Conservation (phyloP, 2,113 vertebrate species). For the Lamprologus tigripictilis region DNA sequence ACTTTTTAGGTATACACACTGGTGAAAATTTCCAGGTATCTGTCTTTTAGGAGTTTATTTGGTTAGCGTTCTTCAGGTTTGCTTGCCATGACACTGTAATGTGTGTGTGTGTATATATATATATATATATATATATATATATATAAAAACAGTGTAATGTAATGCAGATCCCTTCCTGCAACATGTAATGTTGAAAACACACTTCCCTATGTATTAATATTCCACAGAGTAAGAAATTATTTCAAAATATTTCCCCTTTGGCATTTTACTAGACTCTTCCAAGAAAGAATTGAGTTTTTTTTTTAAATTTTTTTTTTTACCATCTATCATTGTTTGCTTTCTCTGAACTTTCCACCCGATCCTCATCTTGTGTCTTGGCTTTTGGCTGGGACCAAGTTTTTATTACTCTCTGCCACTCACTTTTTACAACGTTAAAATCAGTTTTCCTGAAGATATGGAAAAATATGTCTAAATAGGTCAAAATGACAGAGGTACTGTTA, state of each 20-base stretch:
- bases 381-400: background rate
- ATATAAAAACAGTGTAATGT: background rate
- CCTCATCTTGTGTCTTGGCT: background rate
- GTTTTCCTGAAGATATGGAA: background rate
- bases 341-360: background rate
- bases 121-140: background rate
- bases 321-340: background rate
- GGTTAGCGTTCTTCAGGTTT: background rate
- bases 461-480: background rate
- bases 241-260: background rate
- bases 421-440: background rate
- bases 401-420: background rate
- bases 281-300: background rate
- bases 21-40: background rate
- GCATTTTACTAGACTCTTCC: background rate
- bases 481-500: background rate
- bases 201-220: background rate
- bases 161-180: background rate
- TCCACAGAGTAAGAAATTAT: background rate
- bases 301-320: background rate
- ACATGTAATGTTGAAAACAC: background rate
- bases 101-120: rapidly evolving
- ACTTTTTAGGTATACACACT: background rate
- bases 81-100: background rate
- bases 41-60: background rate